Conservation (phyloP, 2,113 vertebrate genomes). For the Gallinago undulata region DNA sequence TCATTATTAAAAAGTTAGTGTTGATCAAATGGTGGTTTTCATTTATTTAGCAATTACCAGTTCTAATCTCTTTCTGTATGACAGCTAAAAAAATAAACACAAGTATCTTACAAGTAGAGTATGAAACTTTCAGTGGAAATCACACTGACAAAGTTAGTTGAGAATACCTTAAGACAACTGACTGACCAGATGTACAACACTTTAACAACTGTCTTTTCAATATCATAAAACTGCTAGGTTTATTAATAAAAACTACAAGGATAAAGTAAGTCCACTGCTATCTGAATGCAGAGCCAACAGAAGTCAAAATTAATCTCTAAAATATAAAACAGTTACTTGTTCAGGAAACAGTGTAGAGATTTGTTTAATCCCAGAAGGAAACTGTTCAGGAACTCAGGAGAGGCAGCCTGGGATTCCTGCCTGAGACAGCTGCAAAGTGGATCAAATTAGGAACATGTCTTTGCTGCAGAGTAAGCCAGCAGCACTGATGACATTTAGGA, state of each 20-base stretch:
- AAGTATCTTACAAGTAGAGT: not conserved
- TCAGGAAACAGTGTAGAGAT: not conserved
- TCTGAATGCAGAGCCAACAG: not conserved
- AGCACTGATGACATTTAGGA: not conserved
- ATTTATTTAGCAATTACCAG: not conserved
- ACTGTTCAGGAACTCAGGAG: not conserved
- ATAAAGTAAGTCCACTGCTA: no score
- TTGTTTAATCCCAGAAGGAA: slow-evolving; percentile 28
- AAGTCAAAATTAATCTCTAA: not conserved
- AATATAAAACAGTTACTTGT: not conserved
- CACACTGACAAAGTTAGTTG: not conserved
- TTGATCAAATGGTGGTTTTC: not conserved
- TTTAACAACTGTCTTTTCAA: not conserved
- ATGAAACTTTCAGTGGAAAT: not conserved
- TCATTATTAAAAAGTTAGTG: not conserved
- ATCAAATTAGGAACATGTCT: not conserved
- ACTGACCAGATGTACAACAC: not conserved
- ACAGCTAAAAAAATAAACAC: not conserved
- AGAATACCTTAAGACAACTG: not conserved
- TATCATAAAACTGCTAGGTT: not conserved
- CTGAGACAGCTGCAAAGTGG: not conserved
- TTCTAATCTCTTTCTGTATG: not conserved
- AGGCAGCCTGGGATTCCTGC: not conserved
- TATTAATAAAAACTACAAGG: not conserved
- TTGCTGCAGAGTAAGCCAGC: not conserved